phyloP scores from a whole-genome alignment of 2,888 invertebrate genomes.

The Allolobophora icterica region DNA sequence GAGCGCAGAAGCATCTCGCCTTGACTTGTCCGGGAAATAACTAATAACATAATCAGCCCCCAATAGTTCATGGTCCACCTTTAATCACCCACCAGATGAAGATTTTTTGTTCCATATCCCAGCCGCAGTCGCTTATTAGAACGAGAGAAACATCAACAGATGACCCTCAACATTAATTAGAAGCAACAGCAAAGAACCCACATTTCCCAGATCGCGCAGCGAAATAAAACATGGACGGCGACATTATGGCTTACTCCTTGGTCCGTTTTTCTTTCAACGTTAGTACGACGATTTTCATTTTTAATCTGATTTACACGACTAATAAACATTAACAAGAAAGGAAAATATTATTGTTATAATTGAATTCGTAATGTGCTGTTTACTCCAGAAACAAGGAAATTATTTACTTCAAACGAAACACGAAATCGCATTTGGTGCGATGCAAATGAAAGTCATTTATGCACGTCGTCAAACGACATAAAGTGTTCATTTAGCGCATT shows the following conservation, averaged over 20 bases:
- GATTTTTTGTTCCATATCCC: not conserved
- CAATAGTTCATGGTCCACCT: not conserved
- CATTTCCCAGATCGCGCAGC: not conserved
- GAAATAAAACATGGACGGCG: not conserved
- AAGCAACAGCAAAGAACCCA: not conserved
- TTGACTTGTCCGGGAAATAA: not conserved
- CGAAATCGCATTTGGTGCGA: not conserved
- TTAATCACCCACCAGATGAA: not conserved
- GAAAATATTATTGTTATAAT: not conserved
- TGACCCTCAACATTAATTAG: not conserved
- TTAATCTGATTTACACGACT: not conserved
- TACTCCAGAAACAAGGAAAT: not conserved
- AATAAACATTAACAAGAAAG: not conserved
- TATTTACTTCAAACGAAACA: slow-evolving; percentile 9
- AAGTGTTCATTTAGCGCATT: not conserved
- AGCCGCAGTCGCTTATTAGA: not conserved
- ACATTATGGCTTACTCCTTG: not conserved
- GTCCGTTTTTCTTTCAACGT: not conserved
- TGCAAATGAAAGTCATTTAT: not conserved
- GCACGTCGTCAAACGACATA: not conserved
- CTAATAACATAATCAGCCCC: not conserved
- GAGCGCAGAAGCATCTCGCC: not conserved
- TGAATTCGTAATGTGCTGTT: not conserved
- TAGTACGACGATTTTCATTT: not conserved
- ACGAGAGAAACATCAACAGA: not conserved